A percentile compares a stretch with the other conserved stretches of the same genome.
Conservation (phyloP, 2,888 invertebrate genomes). For the Latheticus oryzae region DNA sequence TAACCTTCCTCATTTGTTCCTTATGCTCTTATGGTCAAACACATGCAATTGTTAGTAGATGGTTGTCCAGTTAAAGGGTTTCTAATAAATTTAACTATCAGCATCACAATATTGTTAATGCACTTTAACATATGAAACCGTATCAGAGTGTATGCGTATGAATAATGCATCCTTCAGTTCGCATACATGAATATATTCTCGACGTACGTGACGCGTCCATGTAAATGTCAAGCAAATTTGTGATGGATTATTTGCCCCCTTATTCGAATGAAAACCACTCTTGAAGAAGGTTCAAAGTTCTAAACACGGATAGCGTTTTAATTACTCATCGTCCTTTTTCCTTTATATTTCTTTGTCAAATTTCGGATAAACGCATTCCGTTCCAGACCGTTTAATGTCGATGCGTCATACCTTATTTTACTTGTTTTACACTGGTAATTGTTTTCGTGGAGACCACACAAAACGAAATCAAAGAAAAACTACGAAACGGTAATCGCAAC, state of each 20-base stretch:
- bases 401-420: slow-evolving; percentile 8
- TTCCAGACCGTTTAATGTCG: slow-evolving; percentile 28
- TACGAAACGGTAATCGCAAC: background rate
- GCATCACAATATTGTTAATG: slow-evolving; percentile 38
- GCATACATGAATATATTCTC: slow-evolving; percentile 42
- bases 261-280: slow-evolving; percentile 13
- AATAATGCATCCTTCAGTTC: slow-evolving; percentile 48
- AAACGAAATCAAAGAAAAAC: slow-evolving; percentile 1
- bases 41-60: too few relatives aligned
- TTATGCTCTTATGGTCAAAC: too few relatives aligned
- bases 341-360: slow-evolving; percentile 1
- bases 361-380: slow-evolving; percentile 21
- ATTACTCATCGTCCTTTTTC: too few relatives aligned
- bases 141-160: slow-evolving; percentile 47
- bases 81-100: slow-evolving; percentile 35
- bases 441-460: slow-evolving; percentile 29
- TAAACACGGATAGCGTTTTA: slow-evolving; percentile 4
- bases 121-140: slow-evolving; percentile 47
- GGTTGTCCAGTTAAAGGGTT: slow-evolving; percentile 27
- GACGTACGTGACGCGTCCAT: slow-evolving; percentile 55
- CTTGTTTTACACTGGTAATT: slow-evolving; percentile 25
- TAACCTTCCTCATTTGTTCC: too few relatives aligned
- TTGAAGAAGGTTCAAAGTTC: slow-evolving; percentile 5
- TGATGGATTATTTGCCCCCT: slow-evolving; percentile 59
- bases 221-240: slow-evolving; percentile 58